Base-by-base conservation (phyloP, 2,888 invertebrate species). In the Sipunculus nudus region DNA sequence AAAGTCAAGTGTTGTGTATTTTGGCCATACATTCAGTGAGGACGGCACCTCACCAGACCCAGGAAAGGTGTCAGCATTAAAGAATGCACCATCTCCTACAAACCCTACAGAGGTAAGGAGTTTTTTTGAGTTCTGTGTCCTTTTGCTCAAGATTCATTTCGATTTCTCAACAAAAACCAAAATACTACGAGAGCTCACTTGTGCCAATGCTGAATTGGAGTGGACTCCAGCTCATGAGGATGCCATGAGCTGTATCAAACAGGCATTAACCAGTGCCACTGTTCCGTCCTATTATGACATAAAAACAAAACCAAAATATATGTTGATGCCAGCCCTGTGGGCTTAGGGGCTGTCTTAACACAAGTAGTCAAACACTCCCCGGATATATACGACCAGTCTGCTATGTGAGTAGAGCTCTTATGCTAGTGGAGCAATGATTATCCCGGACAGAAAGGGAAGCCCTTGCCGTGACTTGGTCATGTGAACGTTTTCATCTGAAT, bases 311-410 rank as follows among this genome's bases (percentile, higher is more conserved):
- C n/a, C n/a, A n/a, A n/a, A n/a, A n/a, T n/a, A n/a, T n/a, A 56
- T 19, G 45, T 50, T 4, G 56, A 62, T 16, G 61, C 65, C 8
- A 60, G 63, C 48, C 64, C 59, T 2, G 49, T 60, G 2, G 63
- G 58, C 10, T 52, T 65, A 2, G 59, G 53, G n/a, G 55, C 19
- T 21, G 6, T n/a, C 8, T 26, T 29, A 21, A 23, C n/a, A 47
- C 49, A 55, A 6, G 48, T 3, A 8, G 16, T 25, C 8, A 45
- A n/a, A n/a, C n/a, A n/a, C n/a, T n/a, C n/a, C 13, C 19, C 38
- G 25, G 16, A n/a, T n/a, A 28, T 31, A 35, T 25, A 2, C 32
- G n/a, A 13, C 19, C 19, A 16, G 4, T 8, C 13, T 54, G 47
- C 1, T 62, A 62, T 53, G 55, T 26, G 1, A 61, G 60, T 28